phyloP scores from a whole-genome alignment of 2,888 invertebrate genomes.

The Pyrochroa serraticornis region DNA sequence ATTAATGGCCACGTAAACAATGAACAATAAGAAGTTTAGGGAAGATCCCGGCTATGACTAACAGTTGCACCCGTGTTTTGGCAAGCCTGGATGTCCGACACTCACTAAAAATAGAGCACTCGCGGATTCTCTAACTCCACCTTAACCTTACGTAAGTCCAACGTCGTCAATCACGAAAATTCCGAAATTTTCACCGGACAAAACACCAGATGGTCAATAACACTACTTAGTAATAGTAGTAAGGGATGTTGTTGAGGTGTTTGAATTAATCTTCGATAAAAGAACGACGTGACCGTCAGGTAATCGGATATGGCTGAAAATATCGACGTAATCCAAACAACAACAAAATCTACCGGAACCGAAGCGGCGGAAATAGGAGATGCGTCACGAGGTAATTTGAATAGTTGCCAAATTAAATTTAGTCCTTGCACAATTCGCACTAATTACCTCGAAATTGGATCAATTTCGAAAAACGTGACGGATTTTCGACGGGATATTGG shows the following conservation, averaged over 20 bases:
- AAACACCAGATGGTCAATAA: no score
- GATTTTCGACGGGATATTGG: no score
- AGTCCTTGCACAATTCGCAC: conserved; percentile 6
- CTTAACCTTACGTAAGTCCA: conserved; percentile 43
- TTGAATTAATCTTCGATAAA: no score
- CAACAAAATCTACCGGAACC: conserved; percentile 9
- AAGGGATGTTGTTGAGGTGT: no score
- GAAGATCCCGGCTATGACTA: conserved; percentile 54
- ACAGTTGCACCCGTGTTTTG: conserved; percentile 50
- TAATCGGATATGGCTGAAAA: neutral
- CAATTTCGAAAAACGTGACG: no score
- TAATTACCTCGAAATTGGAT: conserved; percentile 1
- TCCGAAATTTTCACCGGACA: no score
- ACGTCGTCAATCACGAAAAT: conserved; percentile 1
- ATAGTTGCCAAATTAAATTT: conserved; percentile 30
- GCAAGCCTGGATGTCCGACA: conserved; percentile 42
- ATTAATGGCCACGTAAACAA: conserved; percentile 10
- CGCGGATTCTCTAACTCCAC: conserved; percentile 49
- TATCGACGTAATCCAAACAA: neutral
- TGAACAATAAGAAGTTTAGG: conserved; percentile 33
- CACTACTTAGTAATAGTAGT: neutral
- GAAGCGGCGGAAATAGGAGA: conserved; percentile 13
- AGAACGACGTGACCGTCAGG: neutral
- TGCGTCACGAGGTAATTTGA: conserved; percentile 20
- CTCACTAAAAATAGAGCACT: conserved; percentile 52